Evolutionary conservation across 1,140 invertebrate species (phyloP).

Genomic region (Drosophila repleta): DNA sequence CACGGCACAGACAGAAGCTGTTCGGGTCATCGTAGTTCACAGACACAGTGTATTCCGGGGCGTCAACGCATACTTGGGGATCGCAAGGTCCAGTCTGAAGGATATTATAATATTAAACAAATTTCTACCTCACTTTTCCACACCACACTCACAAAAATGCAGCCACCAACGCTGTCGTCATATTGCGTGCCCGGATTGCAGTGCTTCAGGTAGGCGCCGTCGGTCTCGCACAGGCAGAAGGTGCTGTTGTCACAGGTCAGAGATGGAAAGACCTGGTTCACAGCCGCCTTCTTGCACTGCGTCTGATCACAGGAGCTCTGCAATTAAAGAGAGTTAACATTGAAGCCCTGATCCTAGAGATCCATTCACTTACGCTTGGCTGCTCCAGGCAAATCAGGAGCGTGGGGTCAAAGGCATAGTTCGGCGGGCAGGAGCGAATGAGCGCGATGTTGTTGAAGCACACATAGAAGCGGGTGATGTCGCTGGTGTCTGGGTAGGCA

Average conservation of each 20-base stretch:
- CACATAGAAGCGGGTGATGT: slow-evolving; percentile 48
- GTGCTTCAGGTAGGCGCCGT: slow-evolving; percentile 36
- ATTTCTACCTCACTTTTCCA: not conserved
- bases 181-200: slow-evolving; percentile 45
- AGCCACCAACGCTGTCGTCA: not conserved
- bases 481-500: slow-evolving; percentile 31
- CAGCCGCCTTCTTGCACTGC: slow-evolving; percentile 30
- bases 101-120: not conserved
- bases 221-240: slow-evolving; percentile 53
- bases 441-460: slow-evolving; percentile 31
- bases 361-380: slow-evolving; percentile 60
- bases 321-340: not conserved
- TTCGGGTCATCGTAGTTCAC: slow-evolving; percentile 46
- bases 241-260: slow-evolving; percentile 29
- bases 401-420: not conserved
- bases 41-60: slow-evolving; percentile 30
- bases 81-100: slow-evolving; percentile 60
- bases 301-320: slow-evolving; percentile 58
- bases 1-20: slow-evolving; percentile 64
- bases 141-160: slow-evolving; percentile 47
- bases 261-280: slow-evolving; percentile 38
- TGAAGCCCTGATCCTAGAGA: too few relatives aligned
- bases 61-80: slow-evolving; percentile 30
- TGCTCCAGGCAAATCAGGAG: slow-evolving; percentile 33
- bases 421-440: slow-evolving; percentile 39